Percentiles rank a stretch among this genome's conserved stretches.
Evolutionary conservation across 1,140 invertebrate species (phyloP).

Genomic region (Spodoptera litura): DNA sequence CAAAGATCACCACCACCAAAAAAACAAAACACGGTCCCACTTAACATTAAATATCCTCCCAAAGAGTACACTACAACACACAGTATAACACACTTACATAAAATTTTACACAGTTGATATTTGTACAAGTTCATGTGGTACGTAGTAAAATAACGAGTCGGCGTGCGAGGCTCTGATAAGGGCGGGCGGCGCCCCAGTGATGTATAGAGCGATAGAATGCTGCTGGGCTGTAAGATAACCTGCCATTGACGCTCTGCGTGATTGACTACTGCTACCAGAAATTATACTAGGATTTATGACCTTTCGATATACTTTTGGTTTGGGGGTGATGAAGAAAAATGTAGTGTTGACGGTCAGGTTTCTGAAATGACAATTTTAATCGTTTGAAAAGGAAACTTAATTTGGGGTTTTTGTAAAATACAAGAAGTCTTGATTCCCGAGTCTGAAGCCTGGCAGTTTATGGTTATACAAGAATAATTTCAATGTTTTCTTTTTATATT

Average conservation of each 20-base stretch:
- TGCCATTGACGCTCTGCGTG: conserved; percentile 27
- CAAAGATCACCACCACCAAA: too few relatives aligned
- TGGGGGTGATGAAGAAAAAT: not conserved
- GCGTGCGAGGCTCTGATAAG: conserved; percentile 54
- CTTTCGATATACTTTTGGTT: not conserved
- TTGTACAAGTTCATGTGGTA: conserved; percentile 40
- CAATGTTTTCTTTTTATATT: too few relatives aligned
- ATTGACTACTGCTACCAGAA: conserved; percentile 32
- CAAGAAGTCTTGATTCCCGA: too few relatives aligned
- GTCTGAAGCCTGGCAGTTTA: too few relatives aligned
- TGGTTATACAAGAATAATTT: too few relatives aligned
- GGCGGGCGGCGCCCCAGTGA: conserved; percentile 47
- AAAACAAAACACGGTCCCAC: not conserved
- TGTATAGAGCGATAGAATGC: conserved; percentile 53
- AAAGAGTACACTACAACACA: not conserved
- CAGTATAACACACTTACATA: not conserved
- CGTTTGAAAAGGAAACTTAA: too few relatives aligned
- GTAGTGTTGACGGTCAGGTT: not conserved
- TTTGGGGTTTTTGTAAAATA: too few relatives aligned
- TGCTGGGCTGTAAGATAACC: conserved; percentile 39
- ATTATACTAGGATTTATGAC: conserved; percentile 29
- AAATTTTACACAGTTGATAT: conserved; percentile 27
- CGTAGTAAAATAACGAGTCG: conserved; percentile 54
- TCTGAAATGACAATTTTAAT: not conserved
- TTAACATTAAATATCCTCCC: not conserved